Conservation (phyloP, 2,113 vertebrate species). For the Struthio camelus region DNA sequence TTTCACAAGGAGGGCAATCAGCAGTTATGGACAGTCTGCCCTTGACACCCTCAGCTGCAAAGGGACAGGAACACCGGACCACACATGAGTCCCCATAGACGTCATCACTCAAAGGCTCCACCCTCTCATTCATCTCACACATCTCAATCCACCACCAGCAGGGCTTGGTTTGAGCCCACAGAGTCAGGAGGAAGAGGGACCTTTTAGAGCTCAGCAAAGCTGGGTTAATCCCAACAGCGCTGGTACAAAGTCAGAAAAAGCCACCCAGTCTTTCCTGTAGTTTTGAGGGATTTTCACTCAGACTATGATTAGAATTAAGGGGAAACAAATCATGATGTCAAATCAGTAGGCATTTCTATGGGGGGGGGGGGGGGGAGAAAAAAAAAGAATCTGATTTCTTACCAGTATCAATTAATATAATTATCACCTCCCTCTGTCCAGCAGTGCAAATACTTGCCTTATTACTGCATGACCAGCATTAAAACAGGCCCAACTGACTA, state of each 20-base stretch:
- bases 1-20: background rate
- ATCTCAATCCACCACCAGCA: background rate
- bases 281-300: background rate
- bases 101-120: background rate
- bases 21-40: background rate
- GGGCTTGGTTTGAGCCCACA: fast-evolving
- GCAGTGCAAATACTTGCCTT: constrained; percentile 56
- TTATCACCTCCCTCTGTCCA: constrained; percentile 50
- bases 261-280: background rate
- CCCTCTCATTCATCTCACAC: background rate
- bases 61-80: background rate
- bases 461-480: constrained; percentile 65
- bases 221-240: background rate
- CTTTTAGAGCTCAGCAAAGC: background rate
- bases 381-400: background rate
- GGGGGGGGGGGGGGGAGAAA: too few species aligned
- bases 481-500: constrained; percentile 28
- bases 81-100: background rate
- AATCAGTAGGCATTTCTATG: background rate
- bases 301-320: background rate
- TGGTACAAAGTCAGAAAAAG: background rate
- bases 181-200: background rate
- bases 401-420: background rate
- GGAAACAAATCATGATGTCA: background rate
- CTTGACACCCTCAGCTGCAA: background rate